These are phyloP conservation scores for Resseliella maxima DNA, from an alignment of 2,888 invertebrate species.

Conservation along the genomic window DNA sequence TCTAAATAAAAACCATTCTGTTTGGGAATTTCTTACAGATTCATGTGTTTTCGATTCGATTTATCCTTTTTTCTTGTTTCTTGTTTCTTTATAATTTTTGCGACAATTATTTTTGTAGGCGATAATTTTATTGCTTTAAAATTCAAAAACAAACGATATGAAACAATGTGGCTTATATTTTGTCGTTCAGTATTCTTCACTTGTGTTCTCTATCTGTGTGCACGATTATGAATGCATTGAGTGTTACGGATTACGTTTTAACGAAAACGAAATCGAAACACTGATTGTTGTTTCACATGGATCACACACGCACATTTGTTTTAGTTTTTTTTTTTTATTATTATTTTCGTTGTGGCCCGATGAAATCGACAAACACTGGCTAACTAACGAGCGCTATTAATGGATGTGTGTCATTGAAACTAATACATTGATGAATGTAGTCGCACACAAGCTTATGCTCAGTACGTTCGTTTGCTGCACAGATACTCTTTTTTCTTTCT, in stretches of 20 bases:
- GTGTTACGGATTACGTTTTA: constrained; percentile 8
- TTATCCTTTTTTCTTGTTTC: no score
- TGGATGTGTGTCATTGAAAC: constrained; percentile 55
- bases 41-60: no score
- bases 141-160: background rate
- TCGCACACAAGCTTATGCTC: background rate
- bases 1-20: no score
- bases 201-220: background rate
- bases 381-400: background rate
- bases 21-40: no score
- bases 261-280: constrained; percentile 52
- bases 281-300: constrained; percentile 1
- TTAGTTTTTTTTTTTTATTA: background rate
- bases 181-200: background rate
- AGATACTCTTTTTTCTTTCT: background rate
- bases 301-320: background rate
- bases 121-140: background rate
- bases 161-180: background rate
- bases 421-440: background rate
- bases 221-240: constrained; percentile 21
- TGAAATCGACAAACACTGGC: background rate
- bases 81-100: no score
- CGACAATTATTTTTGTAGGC: background rate
- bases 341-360: background rate
- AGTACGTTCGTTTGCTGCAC: background rate